These are phyloP conservation scores for Ptyas mucosa DNA, from an alignment of 2,113 vertebrate species.

Conservation along the genomic window DNA sequence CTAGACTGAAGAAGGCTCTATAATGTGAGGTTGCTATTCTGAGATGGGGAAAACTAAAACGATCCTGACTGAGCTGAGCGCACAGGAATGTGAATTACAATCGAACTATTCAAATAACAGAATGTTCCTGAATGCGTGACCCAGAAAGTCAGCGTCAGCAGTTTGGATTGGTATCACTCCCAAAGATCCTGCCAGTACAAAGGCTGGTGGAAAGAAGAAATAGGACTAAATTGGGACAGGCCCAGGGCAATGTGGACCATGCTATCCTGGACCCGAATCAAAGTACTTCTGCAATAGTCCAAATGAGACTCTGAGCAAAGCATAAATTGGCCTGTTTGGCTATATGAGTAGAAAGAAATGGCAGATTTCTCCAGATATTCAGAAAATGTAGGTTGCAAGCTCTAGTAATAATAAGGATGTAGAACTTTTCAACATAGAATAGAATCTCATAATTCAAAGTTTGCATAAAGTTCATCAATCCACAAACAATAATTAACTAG, in stretches of 20 bases:
- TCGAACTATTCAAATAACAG: neutral
- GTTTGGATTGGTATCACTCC: neutral
- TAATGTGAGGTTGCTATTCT: neutral
- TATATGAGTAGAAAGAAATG: neutral
- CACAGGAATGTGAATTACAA: neutral
- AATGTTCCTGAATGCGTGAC: neutral
- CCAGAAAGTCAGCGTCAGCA: neutral
- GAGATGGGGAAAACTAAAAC: neutral
- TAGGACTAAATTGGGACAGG: neutral
- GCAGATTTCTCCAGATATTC: neutral
- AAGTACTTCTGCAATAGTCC: neutral
- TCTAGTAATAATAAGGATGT: neutral
- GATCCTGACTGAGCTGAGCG: neutral
- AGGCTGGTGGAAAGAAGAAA: neutral
- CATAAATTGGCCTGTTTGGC: neutral
- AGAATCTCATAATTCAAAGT: neutral
- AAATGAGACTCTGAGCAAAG: neutral
- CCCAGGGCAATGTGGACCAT: neutral
- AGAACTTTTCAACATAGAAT: neutral
- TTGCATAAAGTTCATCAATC: neutral
- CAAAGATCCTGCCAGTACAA: neutral
- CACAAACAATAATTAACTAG: neutral
- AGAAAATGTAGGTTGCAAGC: neutral
- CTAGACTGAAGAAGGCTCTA: neutral
- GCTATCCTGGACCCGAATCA: neutral